A percentile compares a stretch with the other conserved stretches of the same genome.
phyloP scores from a whole-genome alignment of 2,797 vertebrate species.

The Parauchenoglanis ngamensis region DNA sequence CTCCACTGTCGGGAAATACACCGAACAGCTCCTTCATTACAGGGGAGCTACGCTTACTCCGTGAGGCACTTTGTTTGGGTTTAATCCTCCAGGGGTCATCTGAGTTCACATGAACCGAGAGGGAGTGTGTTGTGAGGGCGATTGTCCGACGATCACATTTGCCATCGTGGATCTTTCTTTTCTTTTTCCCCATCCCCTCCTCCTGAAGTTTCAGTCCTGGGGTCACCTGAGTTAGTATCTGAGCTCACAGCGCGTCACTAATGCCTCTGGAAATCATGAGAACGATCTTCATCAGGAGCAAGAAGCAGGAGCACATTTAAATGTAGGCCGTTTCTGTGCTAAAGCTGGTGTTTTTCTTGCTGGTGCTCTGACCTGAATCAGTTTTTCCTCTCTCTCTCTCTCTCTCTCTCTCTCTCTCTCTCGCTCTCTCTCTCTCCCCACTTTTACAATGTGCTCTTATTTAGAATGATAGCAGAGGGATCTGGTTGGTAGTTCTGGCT shows the following conservation, averaged over 20 bases:
- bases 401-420: constrained; percentile 15
- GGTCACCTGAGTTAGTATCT: constrained; percentile 7
- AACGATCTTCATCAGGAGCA: constrained; percentile 26
- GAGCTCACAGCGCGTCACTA: not conserved
- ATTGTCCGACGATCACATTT: constrained; percentile 9
- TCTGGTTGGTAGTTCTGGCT: constrained; percentile 67
- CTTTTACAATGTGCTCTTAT: constrained; percentile 73
- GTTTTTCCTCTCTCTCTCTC: constrained; percentile 32
- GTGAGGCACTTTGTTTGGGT: constrained; percentile 16
- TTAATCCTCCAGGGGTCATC: constrained; percentile 10
- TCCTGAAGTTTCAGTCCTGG: not conserved
- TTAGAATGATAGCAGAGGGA: constrained; percentile 78
- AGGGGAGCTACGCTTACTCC: not conserved
- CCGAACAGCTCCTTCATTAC: not conserved
- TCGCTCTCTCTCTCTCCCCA: constrained; percentile 41
- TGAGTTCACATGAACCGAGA: constrained; percentile 14
- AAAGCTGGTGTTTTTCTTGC: constrained; percentile 66
- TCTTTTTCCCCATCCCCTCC: no score
- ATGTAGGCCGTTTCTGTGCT: constrained; percentile 55
- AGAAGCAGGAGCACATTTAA: constrained; percentile 44
- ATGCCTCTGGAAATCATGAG: constrained; percentile 24
- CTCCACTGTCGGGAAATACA: not conserved
- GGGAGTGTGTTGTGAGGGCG: constrained; percentile 10
- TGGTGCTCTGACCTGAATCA: constrained; percentile 72
- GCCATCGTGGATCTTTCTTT: not conserved